Percentiles rank a stretch among this genome's conserved stretches.
Evolutionary conservation across 2,888 invertebrate genomes (phyloP).

Genomic region (Keiferia lycopersicella): DNA sequence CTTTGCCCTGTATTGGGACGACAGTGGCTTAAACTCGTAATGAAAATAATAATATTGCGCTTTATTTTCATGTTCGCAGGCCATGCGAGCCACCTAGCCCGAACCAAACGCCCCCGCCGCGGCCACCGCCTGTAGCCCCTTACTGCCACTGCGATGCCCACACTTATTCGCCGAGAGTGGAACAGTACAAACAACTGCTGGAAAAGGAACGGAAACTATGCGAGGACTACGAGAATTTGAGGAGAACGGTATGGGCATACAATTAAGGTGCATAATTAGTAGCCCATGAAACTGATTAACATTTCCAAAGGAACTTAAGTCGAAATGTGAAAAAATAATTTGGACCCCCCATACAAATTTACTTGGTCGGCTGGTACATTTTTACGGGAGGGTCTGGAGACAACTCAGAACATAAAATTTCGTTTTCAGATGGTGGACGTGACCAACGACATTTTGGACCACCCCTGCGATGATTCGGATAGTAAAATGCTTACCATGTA

Average conservation of each 20-base stretch:
- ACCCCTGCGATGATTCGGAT: constrained; percentile 83
- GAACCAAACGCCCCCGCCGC: constrained; percentile 63
- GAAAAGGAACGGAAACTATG: constrained; percentile 82
- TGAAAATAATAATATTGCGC: too few relatives aligned
- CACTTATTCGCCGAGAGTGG: constrained; percentile 81
- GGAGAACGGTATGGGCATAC: constrained; percentile 66
- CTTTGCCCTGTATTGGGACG: too few relatives aligned
- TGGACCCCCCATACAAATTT: too few relatives aligned
- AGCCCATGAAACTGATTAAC: too few relatives aligned
- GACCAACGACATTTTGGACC: constrained; percentile 83
- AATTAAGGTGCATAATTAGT: too few relatives aligned
- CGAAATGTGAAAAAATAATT: too few relatives aligned
- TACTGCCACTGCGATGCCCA: constrained; percentile 85
- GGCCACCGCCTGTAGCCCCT: constrained; percentile 80
- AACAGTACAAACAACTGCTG: constrained; percentile 82
- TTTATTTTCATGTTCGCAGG: constrained; percentile 46
- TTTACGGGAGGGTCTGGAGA: too few relatives aligned
- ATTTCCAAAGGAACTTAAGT: too few relatives aligned
- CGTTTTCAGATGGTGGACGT: constrained; percentile 80
- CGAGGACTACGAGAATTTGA: constrained; percentile 76
- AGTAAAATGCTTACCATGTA: constrained; percentile 84
- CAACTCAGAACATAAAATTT: too few relatives aligned
- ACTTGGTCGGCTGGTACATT: too few relatives aligned
- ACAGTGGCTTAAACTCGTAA: too few relatives aligned
- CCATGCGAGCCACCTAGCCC: constrained; percentile 82